Base-by-base conservation (phyloP, 1,140 invertebrate species). In the Agrilus planipennis region DNA sequence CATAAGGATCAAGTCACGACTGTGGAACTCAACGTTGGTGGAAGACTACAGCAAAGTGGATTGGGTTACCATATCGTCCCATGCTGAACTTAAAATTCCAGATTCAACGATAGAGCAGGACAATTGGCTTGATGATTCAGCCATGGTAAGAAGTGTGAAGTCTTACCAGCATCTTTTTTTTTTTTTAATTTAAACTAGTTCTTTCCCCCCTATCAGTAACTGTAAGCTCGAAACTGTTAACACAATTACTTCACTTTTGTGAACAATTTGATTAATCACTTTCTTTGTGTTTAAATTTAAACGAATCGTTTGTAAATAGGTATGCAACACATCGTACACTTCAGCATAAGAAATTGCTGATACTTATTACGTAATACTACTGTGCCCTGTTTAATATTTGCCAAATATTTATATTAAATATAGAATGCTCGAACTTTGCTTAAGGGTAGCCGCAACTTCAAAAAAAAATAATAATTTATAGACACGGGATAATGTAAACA, bases 21-120 rank as follows among this genome's bases (percentile, higher is more conserved):
- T 95, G 5, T 94, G 89, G 89, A 93, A 92, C 68, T 77, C 82
- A 1, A 93, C 89, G 0, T 65, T 95, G 10, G 79, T 88, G 1
- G 81, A 87, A 57, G 84, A 92, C 60, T 91, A 89, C 64, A 79
- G 83, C 0, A 70, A 77, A 31, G 84, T 89, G n/a, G 80, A 88
- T 57, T 71, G 75, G 29, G 87, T 93, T 0, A 73, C 73, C 49
- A 89, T 92, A 35, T 72, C 75, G 20, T 92, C 89, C 0, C 70
- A 69, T 34, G 89, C 84, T 1, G 70, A 68, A 46, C 77, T 92
- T 21, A 60, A 73, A 44, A 75, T 92, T 45, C 77, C 79, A 10
- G 70, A 77, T 42, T 70, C 77, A 39, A 75, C 79, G 18, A 80
- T 91, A 36, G 74, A 81, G 45, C 79, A 88, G 50, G 73, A 76